These are phyloP conservation scores for Sylvicapra grimmia DNA, from an alignment of 2,113 vertebrate genomes.

Conservation along the genomic window DNA sequence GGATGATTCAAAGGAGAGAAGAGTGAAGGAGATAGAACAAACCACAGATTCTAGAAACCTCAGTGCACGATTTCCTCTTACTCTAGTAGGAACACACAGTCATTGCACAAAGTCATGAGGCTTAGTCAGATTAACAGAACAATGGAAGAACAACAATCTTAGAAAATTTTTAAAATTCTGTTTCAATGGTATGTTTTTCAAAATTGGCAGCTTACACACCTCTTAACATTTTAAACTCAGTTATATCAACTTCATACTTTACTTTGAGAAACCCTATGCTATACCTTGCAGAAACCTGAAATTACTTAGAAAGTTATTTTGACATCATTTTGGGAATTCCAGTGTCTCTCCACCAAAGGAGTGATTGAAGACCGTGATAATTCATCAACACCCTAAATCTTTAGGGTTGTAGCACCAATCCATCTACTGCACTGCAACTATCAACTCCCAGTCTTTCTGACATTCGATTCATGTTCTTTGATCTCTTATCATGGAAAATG, in stretches of 20 bases:
- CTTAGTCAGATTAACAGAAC: background rate
- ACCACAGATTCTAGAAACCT: background rate
- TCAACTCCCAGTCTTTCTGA: background rate
- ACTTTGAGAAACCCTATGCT: background rate
- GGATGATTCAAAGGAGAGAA: background rate
- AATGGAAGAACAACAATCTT: background rate
- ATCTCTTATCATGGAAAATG: background rate
- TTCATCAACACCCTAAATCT: background rate
- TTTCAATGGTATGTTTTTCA: background rate
- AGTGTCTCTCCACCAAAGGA: background rate
- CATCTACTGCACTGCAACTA: accelerated
- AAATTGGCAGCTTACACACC: background rate
- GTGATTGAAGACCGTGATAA: background rate
- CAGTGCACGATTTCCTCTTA: background rate
- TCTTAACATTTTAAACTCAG: background rate
- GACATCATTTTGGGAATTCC: background rate
- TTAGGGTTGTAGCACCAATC: too few species aligned
- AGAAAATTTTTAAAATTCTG: background rate
- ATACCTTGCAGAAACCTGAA: background rate
- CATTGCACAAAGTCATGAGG: background rate
- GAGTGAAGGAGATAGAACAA: background rate
- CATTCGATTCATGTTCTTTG: background rate
- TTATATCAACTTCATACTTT: background rate
- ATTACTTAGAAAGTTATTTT: background rate
- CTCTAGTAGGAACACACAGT: background rate